phyloP scores from a whole-genome alignment of 2,113 vertebrate species.

The Mormyrus lacerda region DNA sequence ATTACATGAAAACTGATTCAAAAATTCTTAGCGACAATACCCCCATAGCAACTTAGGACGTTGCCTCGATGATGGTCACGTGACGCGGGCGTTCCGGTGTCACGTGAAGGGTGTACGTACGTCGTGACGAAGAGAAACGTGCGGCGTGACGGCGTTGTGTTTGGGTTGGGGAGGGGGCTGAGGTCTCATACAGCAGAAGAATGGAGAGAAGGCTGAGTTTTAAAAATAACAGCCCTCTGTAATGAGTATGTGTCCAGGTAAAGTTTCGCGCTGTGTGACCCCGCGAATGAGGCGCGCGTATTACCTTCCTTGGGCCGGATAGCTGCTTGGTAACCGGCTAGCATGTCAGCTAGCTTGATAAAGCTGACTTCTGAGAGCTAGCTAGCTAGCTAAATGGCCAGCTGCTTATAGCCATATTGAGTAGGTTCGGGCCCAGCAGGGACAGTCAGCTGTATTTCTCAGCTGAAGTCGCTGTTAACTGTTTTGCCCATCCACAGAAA shows the following conservation, averaged over 20 bases:
- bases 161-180: conserved; percentile 33
- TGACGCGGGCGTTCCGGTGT: not conserved
- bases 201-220: conserved; percentile 37
- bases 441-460: not conserved
- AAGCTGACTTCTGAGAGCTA: not conserved
- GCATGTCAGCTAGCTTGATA: not conserved
- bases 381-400: conserved; percentile 18
- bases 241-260: conserved; percentile 42
- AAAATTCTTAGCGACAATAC: not conserved
- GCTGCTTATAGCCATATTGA: conserved; percentile 15
- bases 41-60: not conserved
- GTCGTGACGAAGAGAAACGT: not conserved
- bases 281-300: not conserved
- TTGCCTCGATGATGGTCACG: not conserved
- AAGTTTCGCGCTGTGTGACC: conserved; percentile 9
- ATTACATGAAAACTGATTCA: not conserved
- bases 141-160: conserved; percentile 26
- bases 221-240: conserved; percentile 31
- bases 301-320: not conserved
- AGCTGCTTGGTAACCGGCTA: not conserved
- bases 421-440: conserved; percentile 11
- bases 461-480: not conserved
- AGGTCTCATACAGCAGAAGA: conserved; percentile 40
- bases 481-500: not conserved
- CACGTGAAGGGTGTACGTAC: not conserved